Percentiles rank a stretch among this genome's conserved stretches.
phyloP scores from a whole-genome alignment of 2,888 invertebrate genomes.

The Epirrhoe tristata region DNA sequence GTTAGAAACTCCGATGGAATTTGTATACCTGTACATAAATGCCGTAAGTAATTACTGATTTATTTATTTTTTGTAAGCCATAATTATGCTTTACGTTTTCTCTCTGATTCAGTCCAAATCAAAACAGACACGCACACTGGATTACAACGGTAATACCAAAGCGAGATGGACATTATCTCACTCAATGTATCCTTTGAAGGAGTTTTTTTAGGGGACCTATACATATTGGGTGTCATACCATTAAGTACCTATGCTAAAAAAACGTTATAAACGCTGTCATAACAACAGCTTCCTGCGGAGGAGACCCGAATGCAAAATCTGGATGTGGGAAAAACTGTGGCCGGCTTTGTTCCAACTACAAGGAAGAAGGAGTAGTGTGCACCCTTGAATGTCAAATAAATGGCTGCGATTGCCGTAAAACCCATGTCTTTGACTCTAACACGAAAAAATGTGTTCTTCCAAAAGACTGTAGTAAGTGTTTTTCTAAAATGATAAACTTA shows the following conservation, averaged over 20 bases:
- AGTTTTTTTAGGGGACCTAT: too few relatives aligned
- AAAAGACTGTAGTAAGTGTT: conserved; percentile 47
- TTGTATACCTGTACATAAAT: conserved; percentile 49
- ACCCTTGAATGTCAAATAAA: conserved; percentile 17
- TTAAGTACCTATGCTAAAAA: not conserved
- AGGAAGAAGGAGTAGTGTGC: conserved; percentile 39
- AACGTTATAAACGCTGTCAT: not conserved
- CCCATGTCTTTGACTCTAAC: conserved; percentile 34
- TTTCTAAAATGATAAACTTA: not conserved
- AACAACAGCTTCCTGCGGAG: conserved; percentile 46
- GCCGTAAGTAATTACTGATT: conserved; percentile 43
- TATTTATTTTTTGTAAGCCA: too few relatives aligned
- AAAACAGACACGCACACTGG: too few relatives aligned
- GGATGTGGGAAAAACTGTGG: conserved; percentile 47
- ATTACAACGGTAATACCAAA: too few relatives aligned
- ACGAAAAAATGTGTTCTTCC: conserved; percentile 37
- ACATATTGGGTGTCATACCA: too few relatives aligned
- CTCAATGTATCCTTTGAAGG: too few relatives aligned
- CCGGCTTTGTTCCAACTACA: conserved; percentile 41
- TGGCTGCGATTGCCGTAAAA: conserved; percentile 42
- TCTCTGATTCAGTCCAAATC: too few relatives aligned
- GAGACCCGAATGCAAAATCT: conserved; percentile 45
- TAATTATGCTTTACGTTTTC: too few relatives aligned
- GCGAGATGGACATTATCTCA: too few relatives aligned
- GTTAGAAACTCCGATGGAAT: conserved; percentile 41